phyloP scores from a whole-genome alignment of 2,797 vertebrate genomes.

The Bucorvus abyssinicus region DNA sequence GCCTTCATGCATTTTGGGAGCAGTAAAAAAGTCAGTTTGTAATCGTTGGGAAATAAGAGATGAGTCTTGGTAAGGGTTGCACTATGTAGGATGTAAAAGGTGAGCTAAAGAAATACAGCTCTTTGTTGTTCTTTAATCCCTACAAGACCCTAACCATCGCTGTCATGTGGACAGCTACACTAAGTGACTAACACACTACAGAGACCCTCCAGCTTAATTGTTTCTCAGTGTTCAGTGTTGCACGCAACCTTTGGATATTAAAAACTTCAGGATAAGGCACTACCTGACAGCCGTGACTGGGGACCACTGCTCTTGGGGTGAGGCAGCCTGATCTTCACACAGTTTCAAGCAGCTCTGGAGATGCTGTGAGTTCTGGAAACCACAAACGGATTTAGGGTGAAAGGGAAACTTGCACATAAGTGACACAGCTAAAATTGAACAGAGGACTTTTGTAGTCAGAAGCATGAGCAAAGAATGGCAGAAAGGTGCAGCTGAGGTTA shows the following conservation, averaged over 20 bases:
- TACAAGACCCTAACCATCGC: not conserved
- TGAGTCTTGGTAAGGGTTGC: not conserved
- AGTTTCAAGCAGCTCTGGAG: not conserved
- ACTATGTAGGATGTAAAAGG: not conserved
- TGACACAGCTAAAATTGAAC: not conserved
- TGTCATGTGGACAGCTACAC: not conserved
- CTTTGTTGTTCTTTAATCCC: not conserved
- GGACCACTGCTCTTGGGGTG: not conserved
- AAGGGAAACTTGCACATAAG: not conserved
- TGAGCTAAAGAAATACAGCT: not conserved
- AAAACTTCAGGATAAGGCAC: not conserved
- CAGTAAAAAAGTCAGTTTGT: not conserved
- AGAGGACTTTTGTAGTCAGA: not conserved
- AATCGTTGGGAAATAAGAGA: not conserved
- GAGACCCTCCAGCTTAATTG: not conserved
- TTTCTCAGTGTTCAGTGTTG: not conserved
- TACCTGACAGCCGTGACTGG: not conserved
- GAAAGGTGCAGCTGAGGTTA: not conserved
- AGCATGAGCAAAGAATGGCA: not conserved
- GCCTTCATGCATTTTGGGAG: not conserved
- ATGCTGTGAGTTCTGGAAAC: not conserved
- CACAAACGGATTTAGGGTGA: not conserved
- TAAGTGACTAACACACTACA: not conserved
- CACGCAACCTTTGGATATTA: not conserved
- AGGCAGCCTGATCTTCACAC: not conserved